Conservation (phyloP, 2,113 vertebrate species). For the Odontesthes bonariensis region DNA sequence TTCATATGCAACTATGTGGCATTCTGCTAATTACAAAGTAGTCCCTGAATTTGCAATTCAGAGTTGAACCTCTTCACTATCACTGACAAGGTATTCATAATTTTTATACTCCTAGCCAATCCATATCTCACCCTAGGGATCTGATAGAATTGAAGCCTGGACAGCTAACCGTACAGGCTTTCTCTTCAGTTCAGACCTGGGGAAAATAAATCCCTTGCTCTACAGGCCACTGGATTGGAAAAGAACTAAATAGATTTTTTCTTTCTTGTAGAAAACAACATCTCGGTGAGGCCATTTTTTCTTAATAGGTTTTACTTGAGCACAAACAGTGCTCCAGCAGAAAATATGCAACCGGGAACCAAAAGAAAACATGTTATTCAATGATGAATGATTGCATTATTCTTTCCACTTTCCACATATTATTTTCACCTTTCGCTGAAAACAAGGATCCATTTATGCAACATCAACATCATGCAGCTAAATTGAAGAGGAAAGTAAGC, state of each 20-base stretch:
- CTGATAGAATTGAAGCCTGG: conserved; percentile 60
- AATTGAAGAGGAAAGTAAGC: conserved; percentile 58
- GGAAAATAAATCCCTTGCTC: conserved; percentile 64
- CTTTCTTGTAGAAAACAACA: conserved; percentile 60
- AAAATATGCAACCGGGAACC: conserved; percentile 67
- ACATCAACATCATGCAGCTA: conserved; percentile 56
- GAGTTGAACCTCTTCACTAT: conserved; percentile 43
- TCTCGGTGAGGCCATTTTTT: conserved; percentile 68
- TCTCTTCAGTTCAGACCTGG: conserved; percentile 52
- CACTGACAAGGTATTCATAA: conserved; percentile 60
- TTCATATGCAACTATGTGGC: conserved; percentile 10
- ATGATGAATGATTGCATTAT: conserved; percentile 70
- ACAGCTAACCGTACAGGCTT: conserved; percentile 61
- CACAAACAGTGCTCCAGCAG: conserved; percentile 69
- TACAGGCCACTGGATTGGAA: conserved; percentile 77
- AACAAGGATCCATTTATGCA: conserved; percentile 57
- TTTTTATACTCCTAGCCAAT: conserved; percentile 50
- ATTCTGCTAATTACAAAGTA: conserved; percentile 24
- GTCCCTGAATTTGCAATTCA: conserved; percentile 28
- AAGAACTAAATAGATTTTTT: conserved; percentile 73
- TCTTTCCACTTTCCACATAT: conserved; percentile 43
- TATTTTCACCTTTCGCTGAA: conserved; percentile 65
- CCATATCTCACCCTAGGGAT: conserved; percentile 66
- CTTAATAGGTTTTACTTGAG: conserved; percentile 73
- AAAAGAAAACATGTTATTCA: conserved; percentile 69